Base-by-base conservation (phyloP, 2,797 vertebrate genomes). In the Phyllotis vaccarum region DNA sequence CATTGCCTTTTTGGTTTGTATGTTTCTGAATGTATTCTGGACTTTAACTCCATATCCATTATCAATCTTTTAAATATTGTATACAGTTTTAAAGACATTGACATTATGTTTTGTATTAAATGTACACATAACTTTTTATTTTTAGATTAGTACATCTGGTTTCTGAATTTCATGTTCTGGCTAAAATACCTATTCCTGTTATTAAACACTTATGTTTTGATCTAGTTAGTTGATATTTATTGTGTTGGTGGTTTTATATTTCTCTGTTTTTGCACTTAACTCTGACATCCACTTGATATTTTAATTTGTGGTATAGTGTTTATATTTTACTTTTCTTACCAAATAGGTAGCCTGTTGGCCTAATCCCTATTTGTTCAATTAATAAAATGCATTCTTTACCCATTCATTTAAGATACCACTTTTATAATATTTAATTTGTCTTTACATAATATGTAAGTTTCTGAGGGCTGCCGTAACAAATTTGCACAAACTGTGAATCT, bases 271-370 rank as follows among this genome's bases (percentile, higher is more conserved):
- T 90, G 24, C 43, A 72, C 89, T 95, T 95, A 78, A n/a, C 52
- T 96, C 49, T 97, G 56, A 89, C 62, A 86, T 91, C 27, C 56
- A 58, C 58, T 90, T 96, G 52, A 16, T 95, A 94, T 95, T 86
- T 83, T 90, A 93, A 31, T 88, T 90, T 88, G 34, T 83, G 12
- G 16, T 90, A 76, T 86, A 49, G 89, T 4, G 19, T 83, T 91
- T 75, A 93, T 88, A 82, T 83, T 79, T 92, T 31, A 92, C 29
- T 93, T 90, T 79, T n/a, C 72, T 94, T 95, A 75, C 60, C 43
- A 95, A 82, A 68, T 70, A 56, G 16, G 27, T 92, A 81, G 12
- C 31, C 78, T 90, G 0, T 89, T 95, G 37, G 92, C 82, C 52
- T 89, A 89, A 95, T 16, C 5, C 37, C 52, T 82, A 83, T 56